Evolutionary conservation across 2,113 vertebrate genomes (phyloP), one percentile per base, ranked within the genome.

Genomic region (Thomomys bottae): DNA sequence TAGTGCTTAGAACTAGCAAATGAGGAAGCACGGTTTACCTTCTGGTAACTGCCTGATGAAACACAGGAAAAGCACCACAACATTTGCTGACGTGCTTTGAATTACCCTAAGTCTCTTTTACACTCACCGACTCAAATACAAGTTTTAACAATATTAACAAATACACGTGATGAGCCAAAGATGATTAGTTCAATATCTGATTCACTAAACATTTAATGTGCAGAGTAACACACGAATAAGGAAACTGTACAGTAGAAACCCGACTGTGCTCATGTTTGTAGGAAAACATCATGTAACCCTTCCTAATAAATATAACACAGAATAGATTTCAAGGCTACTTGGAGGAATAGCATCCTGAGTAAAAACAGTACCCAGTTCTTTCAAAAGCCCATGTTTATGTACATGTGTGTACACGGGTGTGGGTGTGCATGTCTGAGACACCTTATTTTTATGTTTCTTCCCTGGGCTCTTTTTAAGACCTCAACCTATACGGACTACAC

Each of bases 11-110:
- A 96, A 96, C 12, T 54, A 84, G 70, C 87, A 90, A 92, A 93
- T 21, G 84, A 96, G 82, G 82, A 95, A 96, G 84, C 28, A 42
- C 79, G 75, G 36, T 0, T 92, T 79, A 91, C 76, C 64, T 92
- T 81, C 80, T 88, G 70, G 94, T 92, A 96, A 96, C 72, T 59
- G 45, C 59, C 3, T 91, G 66, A 83, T 59, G 77, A 91, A 95
- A 96, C 0, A n/a, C 89, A 94, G 84, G 59, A 91, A 95, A 95
- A 79, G 42, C 93, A 64, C 92, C 93, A 88, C n/a, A 11, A 94
- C 71, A 59, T 40, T 7, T 30, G 26, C 36, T 73, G 68, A 89
- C 4, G 0, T 14, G 42, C 5, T 78, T 21, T 15, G 1, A 77
- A 38, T 42, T 63, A 82, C 38, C 68, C 28, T 38, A 42, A 40